Evolutionary conservation across 2,113 vertebrate genomes (phyloP), one percentile per base, ranked within the genome.

Genomic region (Xenotilapia flavipinnis): DNA sequence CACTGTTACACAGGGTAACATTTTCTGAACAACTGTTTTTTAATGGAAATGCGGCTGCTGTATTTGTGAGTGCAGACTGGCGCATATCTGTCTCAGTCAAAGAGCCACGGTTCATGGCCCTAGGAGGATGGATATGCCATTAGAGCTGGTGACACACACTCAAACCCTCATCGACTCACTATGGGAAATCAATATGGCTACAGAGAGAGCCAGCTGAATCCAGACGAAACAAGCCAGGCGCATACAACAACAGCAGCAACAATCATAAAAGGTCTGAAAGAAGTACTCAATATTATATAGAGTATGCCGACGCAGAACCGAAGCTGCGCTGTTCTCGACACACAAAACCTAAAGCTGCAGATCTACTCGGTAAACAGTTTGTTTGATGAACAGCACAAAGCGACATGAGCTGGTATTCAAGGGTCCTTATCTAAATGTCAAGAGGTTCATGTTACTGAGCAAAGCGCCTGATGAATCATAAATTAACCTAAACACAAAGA

Each of bases 111-210:
- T 89, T 93, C 93, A 80, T 84, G 93, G 91, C 91, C 83, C 84
- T 70, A 47, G 89, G 91, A 94, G 90, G 92, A 95, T 93, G 93
- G 94, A 95, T 95, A 91, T 90, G 90, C 93, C 90, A 95, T 95
- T 95, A 94, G 87, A 90, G 82, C 79, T 55, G 92, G 94, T 94
- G 93, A 94, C 94, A 94, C 91, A 94, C 94, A 95, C 94, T 95
- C 95, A 94, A 95, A 95, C 89, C 88, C 86, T 93, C 94, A 95
- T 94, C 70, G 92, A 95, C 92, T 91, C 92, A 54, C 90, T 93
- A 95, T 92, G 92, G 93, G 92, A 91, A 95, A 96, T 96, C 94
- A 89, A 96, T 95, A 92, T 2, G 82, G 91, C 88, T 83, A 75
- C 93, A 85, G 92, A 91, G 90, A 7, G 82, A 92, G 91, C 87